phyloP scores from a whole-genome alignment of 2,888 invertebrate species.

The Bombyx huttoni region DNA sequence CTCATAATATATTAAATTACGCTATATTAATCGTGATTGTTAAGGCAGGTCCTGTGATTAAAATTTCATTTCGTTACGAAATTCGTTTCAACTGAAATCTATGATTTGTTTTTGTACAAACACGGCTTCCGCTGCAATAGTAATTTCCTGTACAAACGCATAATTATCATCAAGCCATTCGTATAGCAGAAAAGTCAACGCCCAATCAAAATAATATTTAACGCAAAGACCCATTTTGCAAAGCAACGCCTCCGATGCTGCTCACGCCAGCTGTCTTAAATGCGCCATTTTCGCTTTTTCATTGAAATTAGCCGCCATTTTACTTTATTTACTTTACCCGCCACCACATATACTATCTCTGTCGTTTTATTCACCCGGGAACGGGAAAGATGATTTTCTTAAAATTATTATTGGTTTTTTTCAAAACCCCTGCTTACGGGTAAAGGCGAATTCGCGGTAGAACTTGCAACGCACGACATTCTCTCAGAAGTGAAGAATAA shows the following conservation, averaged over 20 bases:
- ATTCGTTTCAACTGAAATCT: too few species aligned
- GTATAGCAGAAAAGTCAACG: not conserved
- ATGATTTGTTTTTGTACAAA: too few species aligned
- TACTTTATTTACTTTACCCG: not conserved
- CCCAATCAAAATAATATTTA: not conserved
- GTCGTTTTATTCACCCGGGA: not conserved
- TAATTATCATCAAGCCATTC: too few species aligned
- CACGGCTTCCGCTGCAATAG: too few species aligned
- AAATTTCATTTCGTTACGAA: too few species aligned
- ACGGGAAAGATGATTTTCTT: not conserved
- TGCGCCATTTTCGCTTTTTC: not conserved
- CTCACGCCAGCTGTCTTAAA: not conserved
- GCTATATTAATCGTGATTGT: too few species aligned
- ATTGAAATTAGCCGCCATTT: not conserved
- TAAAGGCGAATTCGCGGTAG: slow-evolving; percentile 19
- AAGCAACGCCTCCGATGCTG: not conserved
- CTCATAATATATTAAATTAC: too few species aligned
- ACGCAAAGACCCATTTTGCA: not conserved
- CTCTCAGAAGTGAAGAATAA: slow-evolving; percentile 14
- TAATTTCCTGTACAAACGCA: too few species aligned
- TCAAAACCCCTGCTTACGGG: slow-evolving; percentile 6
- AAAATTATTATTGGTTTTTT: not conserved
- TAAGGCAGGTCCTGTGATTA: too few species aligned
- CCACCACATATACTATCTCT: not conserved
- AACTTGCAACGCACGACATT: slow-evolving; percentile 9